A percentile compares a stretch with the other conserved stretches of the same genome.
Evolutionary conservation across 2,797 vertebrate genomes (phyloP).

Genomic region (Brachyrhaphis roseni): DNA sequence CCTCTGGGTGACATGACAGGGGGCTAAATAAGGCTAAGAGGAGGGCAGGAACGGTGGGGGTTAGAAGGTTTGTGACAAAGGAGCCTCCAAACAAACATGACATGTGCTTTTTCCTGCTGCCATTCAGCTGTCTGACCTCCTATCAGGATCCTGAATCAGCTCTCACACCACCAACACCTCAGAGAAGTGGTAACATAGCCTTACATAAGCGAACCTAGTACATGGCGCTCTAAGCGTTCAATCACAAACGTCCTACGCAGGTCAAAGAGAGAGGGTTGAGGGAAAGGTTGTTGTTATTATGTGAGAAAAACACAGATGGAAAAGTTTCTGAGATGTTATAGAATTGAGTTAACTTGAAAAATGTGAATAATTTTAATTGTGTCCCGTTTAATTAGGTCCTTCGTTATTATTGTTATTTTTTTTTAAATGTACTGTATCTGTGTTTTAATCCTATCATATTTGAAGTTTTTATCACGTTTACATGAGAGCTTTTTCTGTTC

Average conservation of each 20-base stretch:
- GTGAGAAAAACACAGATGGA: background rate
- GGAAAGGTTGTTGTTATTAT: slow-evolving; percentile 28
- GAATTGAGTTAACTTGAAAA: background rate
- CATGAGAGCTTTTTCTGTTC: background rate
- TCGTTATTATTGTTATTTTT: background rate
- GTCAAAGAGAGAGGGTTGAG: slow-evolving; percentile 35
- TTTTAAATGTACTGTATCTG: no score
- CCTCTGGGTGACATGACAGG: slow-evolving; percentile 78
- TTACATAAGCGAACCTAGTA: slow-evolving; percentile 45
- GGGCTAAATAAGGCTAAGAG: slow-evolving; percentile 78
- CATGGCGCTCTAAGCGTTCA: slow-evolving; percentile 40
- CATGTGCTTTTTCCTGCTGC: slow-evolving; percentile 75
- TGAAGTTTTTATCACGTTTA: background rate
- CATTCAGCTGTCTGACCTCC: slow-evolving; percentile 68
- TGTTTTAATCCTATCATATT: background rate
- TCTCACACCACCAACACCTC: slow-evolving; percentile 25
- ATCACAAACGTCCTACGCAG: slow-evolving; percentile 53
- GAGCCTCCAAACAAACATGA: slow-evolving; percentile 77
- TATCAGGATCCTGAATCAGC: slow-evolving; percentile 32
- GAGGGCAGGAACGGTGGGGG: slow-evolving; percentile 67
- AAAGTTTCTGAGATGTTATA: slow-evolving; percentile 16
- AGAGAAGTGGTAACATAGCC: slow-evolving; percentile 20
- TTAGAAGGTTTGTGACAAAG: slow-evolving; percentile 65
- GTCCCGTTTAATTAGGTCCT: background rate
- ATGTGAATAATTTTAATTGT: background rate